Base-by-base conservation (phyloP, 2,888 invertebrate species). In the Lepidonotus clava region DNA sequence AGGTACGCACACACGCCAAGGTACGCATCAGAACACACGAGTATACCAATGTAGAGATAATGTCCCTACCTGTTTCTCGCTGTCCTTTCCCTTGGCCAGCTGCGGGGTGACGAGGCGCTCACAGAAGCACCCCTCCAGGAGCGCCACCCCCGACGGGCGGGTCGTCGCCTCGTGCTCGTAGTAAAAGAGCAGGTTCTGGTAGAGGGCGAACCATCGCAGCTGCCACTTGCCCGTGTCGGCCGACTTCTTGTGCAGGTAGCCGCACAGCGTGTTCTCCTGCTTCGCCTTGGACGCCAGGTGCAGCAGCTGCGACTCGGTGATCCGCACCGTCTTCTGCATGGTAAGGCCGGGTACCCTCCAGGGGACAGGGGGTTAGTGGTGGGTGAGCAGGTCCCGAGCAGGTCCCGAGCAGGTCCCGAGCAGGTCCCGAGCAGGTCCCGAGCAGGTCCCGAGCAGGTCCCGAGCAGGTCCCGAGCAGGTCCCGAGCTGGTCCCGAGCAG, bases 171-270 rank as follows among this genome's bases (percentile, higher is more conserved):
- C 98, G 84, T 96, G 96, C 93, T 98, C 98, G 94, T 97, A 98
- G 95, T 98, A 98, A 95, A 98, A 98, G 90, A 98, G 95, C 91
- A 98, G 95, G 95, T 98, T 98, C 97, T 98, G 96, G 53, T 96
- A 96, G 88, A 95, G 92, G 85, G 94, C 92, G 91, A 95, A 95
- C 92, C 93, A 95, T 28, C 95, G 90, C 66, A 94, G 92, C 93
- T 98, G 97, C 98, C 98, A 98, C 94, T 97, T 98, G 89, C 96
- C 96, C 91, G 96, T 97, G 93, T 98, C 97, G 0, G 97, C 96
- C 85, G 97, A 97, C 91, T 97, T 95, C 94, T 98, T 98, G 95
- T 97, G 96, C 88, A 98, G 95, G 94, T 97, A 97, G 83, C 98
- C 98, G 86, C 96, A 95, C 95, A 97, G 95, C n/a, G 96, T 96